Base-by-base conservation (phyloP, 1,140 invertebrate species). In the Orussus abietinus region DNA sequence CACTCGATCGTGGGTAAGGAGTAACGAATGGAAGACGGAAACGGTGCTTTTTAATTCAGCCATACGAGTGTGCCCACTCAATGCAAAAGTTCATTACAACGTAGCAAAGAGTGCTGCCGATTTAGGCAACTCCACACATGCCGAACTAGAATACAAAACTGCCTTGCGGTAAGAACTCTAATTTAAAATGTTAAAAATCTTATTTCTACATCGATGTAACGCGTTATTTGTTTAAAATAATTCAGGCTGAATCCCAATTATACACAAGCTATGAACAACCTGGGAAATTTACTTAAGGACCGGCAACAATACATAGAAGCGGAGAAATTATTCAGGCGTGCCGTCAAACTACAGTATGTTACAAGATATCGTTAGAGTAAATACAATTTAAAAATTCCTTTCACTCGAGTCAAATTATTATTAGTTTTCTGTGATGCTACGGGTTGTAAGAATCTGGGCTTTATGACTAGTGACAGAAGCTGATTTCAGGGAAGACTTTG, bases 61-160 rank as follows among this genome's bases (percentile, higher is more conserved):
- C 0, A 50, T 88, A 6, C 51, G 72, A 21, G 84, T 93, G 30
- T 93, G 90, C 59, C 89, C 90, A 3, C 64, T 83, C 5, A 96
- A 96, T 77, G 92, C 92, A 11, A 96, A 98, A 79, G 88, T 97
- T 7, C 92, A 96, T 69, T 98, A 97, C 62, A 98, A 98, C 69
- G 83, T 97, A 40, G 95, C 84, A 0, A 94, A 96, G 72, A 80
- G 85, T 45, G 82, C 85, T 31, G 86, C 84, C 5, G 90, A 95
- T 62, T 68, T 69, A n/a, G 81, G 85, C 15, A 73, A 90, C 50
- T 74, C 71, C 37, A 59, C 72, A 9, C 72, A 79, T 47, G 92
- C 93, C 3, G 78, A 92, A 37, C 48, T 73, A 12, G 82, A 88
- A 66, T 98, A 98, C 66, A 75, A 79, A 64, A 75, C 81, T 57